phyloP scores from a whole-genome alignment of 2,888 invertebrate species.

The Tiliacea aurago region DNA sequence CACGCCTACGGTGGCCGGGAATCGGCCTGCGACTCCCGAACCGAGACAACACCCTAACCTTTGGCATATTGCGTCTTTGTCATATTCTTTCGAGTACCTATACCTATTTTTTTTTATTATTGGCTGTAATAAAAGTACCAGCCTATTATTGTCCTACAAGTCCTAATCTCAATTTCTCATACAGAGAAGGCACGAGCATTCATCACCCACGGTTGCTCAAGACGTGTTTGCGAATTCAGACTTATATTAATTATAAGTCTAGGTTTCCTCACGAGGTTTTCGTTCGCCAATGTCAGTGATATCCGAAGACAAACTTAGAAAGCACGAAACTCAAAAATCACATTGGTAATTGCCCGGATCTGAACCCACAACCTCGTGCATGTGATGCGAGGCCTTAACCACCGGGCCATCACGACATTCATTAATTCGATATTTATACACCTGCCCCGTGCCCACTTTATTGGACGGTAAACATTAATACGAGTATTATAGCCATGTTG shows the following conservation, averaged over 20 bases:
- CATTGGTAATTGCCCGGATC: background rate
- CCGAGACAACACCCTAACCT: conserved; percentile 2
- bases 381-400: background rate
- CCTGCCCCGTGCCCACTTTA: too few relatives aligned
- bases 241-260: background rate
- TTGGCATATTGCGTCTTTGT: conserved; percentile 7
- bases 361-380: too few relatives aligned
- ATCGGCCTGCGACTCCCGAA: too few relatives aligned
- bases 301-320: background rate
- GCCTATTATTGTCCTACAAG: background rate
- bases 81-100: background rate
- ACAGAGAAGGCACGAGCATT: too few relatives aligned
- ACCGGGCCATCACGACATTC: background rate
- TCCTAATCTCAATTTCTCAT: too few relatives aligned
- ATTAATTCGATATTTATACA: background rate
- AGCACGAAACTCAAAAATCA: background rate
- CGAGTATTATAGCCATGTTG: too few relatives aligned
- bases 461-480: too few relatives aligned
- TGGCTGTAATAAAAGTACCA: background rate
- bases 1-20: too few relatives aligned
- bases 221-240: background rate
- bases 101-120: background rate
- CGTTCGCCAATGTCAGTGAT: background rate
- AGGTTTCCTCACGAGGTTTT: background rate
- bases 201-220: background rate